A percentile compares a stretch with the other conserved stretches of the same genome.
Evolutionary conservation across 2,797 vertebrate genomes (phyloP).

Genomic region (Yasuhikotakia modesta): DNA sequence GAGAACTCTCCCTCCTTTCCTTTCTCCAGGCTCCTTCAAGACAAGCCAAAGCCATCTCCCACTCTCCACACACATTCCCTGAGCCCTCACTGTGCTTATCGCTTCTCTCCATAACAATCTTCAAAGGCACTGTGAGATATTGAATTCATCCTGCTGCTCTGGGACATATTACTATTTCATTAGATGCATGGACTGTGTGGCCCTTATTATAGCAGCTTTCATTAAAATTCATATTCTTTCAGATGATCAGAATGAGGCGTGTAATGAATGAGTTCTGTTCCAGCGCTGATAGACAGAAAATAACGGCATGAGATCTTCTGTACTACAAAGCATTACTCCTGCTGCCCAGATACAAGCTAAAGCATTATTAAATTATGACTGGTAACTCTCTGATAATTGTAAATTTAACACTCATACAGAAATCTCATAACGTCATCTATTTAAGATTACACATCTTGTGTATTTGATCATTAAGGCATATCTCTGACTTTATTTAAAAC

Average conservation of each 20-base stretch:
- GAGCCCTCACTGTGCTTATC: constrained; percentile 56
- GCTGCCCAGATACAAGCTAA: too few species aligned
- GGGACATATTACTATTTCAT: constrained; percentile 57
- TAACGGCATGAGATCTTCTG: too few species aligned
- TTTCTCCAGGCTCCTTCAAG: constrained; percentile 47
- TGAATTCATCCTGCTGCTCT: constrained; percentile 50
- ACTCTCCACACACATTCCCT: constrained; percentile 59
- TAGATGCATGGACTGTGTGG: constrained; percentile 51
- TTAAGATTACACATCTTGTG: too few species aligned
- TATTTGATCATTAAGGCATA: too few species aligned
- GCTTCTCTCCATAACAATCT: constrained; percentile 55
- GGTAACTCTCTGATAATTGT: too few species aligned
- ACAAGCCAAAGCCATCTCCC: constrained; percentile 53
- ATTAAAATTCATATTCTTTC: constrained; percentile 54
- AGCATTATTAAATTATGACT: too few species aligned
- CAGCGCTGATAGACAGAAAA: constrained; percentile 16
- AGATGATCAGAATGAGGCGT: constrained; percentile 43
- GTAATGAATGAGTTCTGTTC: constrained; percentile 43
- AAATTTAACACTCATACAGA: too few species aligned
- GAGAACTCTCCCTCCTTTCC: constrained; percentile 9
- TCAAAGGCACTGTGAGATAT: constrained; percentile 56
- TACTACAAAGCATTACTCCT: too few species aligned
- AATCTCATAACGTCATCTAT: too few species aligned
- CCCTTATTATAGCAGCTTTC: constrained; percentile 52
- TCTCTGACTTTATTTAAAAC: too few species aligned